These are phyloP conservation scores for Tethea ocularis DNA, from an alignment of 2,888 invertebrate species.

Conservation along the genomic window DNA sequence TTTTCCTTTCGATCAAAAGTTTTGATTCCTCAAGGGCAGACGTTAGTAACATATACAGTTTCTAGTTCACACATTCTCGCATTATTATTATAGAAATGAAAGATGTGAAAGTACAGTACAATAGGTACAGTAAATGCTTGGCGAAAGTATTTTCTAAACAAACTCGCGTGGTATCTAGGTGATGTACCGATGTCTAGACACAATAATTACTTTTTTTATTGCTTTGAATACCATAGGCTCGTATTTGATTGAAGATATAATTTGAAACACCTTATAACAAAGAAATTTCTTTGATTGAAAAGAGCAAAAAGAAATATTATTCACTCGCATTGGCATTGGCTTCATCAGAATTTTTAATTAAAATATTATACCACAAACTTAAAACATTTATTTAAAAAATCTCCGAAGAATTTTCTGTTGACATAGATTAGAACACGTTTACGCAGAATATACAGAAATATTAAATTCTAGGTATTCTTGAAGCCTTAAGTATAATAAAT, in stretches of 20 bases:
- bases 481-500: too few species aligned
- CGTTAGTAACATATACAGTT: neutral
- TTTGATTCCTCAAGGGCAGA: neutral
- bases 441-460: too few species aligned
- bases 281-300: too few species aligned
- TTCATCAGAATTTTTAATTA: too few species aligned
- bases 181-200: constrained; percentile 4
- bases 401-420: too few species aligned
- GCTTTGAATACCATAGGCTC: neutral
- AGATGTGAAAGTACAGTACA: neutral
- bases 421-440: too few species aligned
- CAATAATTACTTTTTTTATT: neutral
- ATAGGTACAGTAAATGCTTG: neutral
- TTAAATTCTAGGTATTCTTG: neutral
- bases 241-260: neutral
- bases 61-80: too few species aligned
- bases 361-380: too few species aligned
- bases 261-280: too few species aligned
- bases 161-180: neutral
- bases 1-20: neutral
- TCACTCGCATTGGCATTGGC: too few species aligned
- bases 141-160: constrained; percentile 6
- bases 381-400: too few species aligned
- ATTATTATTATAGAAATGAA: neutral
- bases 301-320: too few species aligned